A percentile compares a stretch with the other conserved stretches of the same genome.
Conservation (phyloP, 2,113 vertebrate species). For the Sinocyclocheilus anshuiensis region DNA sequence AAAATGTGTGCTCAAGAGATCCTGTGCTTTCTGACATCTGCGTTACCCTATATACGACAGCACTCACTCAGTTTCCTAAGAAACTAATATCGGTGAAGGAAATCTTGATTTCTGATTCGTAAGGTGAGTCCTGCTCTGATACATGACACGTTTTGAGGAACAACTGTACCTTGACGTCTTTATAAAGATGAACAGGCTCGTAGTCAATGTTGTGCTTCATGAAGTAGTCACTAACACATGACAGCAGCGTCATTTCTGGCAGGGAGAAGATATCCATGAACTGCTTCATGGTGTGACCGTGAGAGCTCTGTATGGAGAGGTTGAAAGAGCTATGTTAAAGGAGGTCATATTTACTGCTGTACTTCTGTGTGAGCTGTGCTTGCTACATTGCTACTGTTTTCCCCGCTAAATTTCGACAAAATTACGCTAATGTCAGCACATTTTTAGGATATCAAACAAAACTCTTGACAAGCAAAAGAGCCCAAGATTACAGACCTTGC, state of each 20-base stretch:
- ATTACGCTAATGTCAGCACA: neutral
- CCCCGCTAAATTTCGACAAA: too few relatives aligned
- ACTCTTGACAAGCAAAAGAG: neutral
- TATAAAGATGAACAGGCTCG: constrained; percentile 96
- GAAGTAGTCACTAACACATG: constrained; percentile 95
- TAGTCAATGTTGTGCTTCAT: constrained; percentile 98
- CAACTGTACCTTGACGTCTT: constrained; percentile 93
- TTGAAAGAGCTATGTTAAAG: neutral
- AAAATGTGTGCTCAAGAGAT: neutral
- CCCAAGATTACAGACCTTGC: constrained; percentile 81
- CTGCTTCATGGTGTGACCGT: constrained; percentile 95
- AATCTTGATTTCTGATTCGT: neutral
- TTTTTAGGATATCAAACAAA: neutral
- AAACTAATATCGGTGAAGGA: neutral
- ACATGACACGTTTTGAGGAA: neutral
- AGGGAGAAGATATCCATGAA: constrained; percentile 99
- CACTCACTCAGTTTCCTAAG: neutral
- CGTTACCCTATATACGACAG: neutral
- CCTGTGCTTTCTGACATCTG: neutral
- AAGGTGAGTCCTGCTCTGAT: neutral
- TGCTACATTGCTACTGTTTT: neutral
- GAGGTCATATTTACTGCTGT: neutral
- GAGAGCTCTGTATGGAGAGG: constrained; percentile 82
- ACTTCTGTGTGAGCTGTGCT: neutral
- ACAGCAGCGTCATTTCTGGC: constrained; percentile 96